Base-by-base conservation (phyloP, 1,140 invertebrate genomes). In the Aphidius ervi region DNA sequence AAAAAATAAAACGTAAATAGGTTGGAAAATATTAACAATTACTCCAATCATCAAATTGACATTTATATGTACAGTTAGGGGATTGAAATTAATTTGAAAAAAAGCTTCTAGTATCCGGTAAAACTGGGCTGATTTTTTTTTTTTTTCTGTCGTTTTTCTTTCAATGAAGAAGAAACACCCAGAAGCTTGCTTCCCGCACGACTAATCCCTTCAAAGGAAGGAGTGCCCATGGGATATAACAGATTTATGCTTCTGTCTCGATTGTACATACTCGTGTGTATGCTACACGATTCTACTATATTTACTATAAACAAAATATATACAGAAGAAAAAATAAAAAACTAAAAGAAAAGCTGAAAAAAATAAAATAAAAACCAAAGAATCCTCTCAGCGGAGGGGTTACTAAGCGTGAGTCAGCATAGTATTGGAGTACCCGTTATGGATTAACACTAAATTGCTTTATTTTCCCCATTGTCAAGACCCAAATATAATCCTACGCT, bases 201-300 rank as follows among this genome's bases (percentile, higher is more conserved):
- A 47, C 52, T 68, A 68, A 68, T 68, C 65, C 63, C 43, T 58
- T 64, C 63, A 64, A 64, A 68, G 63, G 58, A 63, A 50, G 46
- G 39, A 53, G 49, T 41, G 47, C 56, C 47, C 49, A 9, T 8
- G 46, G 46, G 54, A 42, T 61, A 55, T 64, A 61, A 64, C 59
- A 65, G 65, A 63, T 63, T 68, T 63, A 62, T 62, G 42, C 42
- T 45, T 5, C 10, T 43, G 10, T 41, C 23, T 31, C 23, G 4
- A 16, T 46, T 16, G 39, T 37, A 42, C 23, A 56, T 62, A 57
- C 49, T 8, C 57, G 9, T n/a, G 59, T 8, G 20, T 42, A 10
- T 49, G 46, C 16, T 46, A 52, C 45, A 48, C 48, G 53, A n/a
- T 9, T 9, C 46, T 61, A 56, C 46, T 46, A 37, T 16, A 52